A percentile compares a stretch with the other conserved stretches of the same genome.
phyloP scores from a whole-genome alignment of 2,888 invertebrate genomes.

The Rhodophaea formosa region DNA sequence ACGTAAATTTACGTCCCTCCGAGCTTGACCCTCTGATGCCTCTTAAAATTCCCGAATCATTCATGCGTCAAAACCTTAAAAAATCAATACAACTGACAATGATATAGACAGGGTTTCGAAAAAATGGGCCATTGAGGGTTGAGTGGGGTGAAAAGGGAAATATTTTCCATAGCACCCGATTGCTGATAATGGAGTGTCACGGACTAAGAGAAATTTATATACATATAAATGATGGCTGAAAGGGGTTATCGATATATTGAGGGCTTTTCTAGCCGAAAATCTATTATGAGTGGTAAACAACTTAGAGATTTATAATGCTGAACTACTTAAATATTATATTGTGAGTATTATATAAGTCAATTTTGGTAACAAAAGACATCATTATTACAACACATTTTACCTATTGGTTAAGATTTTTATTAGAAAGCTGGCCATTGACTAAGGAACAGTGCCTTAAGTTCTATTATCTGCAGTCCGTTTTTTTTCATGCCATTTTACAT shows the following conservation, averaged over 20 bases:
- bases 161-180: conserved; percentile 46
- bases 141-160: conserved; percentile 43
- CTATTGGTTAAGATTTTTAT: no score
- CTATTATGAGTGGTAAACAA: background rate
- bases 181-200: conserved; percentile 57
- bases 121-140: conserved; percentile 31
- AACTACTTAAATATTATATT: background rate
- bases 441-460: no score
- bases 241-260: background rate
- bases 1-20: background rate
- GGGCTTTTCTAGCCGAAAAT: background rate
- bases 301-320: background rate
- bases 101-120: conserved; percentile 37
- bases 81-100: conserved; percentile 51
- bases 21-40: background rate
- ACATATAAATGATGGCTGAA: conserved; percentile 21
- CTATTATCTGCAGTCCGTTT: no score
- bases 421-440: no score
- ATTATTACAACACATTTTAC: no score
- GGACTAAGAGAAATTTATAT: conserved; percentile 24
- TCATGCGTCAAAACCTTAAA: conserved; percentile 24
- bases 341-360: no score
- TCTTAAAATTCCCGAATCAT: conserved; percentile 18
- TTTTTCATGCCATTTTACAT: no score
- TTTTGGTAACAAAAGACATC: no score